These are phyloP conservation scores for Amphiprion clarkii DNA, from an alignment of 2,797 vertebrate species.

Conservation along the genomic window DNA sequence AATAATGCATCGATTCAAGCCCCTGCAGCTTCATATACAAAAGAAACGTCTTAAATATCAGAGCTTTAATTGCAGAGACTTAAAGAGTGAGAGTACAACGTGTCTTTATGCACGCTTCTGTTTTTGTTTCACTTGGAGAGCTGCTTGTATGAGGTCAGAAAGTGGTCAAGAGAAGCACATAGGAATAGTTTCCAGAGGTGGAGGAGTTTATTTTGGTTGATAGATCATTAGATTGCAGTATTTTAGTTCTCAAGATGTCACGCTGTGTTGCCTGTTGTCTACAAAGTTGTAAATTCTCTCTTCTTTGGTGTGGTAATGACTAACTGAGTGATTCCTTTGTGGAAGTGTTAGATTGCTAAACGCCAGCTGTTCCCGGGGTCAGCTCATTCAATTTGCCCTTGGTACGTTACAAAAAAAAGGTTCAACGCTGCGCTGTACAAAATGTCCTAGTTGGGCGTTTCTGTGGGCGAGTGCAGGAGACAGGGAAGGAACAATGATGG, in stretches of 20 bases:
- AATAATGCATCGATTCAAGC: not conserved
- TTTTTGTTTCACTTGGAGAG: no score
- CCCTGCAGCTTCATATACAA: not conserved
- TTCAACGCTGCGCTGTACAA: conserved; percentile 19
- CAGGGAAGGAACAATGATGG: conserved; percentile 18
- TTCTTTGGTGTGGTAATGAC: not conserved
- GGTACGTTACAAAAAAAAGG: not conserved
- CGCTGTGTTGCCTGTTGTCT: not conserved
- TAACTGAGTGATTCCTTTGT: not conserved
- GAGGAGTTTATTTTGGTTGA: not conserved
- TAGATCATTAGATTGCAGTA: not conserved
- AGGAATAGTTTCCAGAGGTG: not conserved
- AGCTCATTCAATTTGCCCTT: conserved; percentile 15
- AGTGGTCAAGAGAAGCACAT: not conserved
- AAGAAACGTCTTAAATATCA: not conserved
- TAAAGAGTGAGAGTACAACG: not conserved
- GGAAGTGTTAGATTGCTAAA: not conserved
- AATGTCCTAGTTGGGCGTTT: conserved; percentile 38
- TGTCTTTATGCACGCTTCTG: not conserved
- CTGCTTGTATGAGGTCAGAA: not conserved
- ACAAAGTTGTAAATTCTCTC: not conserved
- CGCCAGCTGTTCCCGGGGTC: not conserved
- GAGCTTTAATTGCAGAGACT: not conserved
- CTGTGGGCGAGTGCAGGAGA: conserved; percentile 17
- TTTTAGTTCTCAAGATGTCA: not conserved